Conservation (phyloP, 1,140 invertebrate genomes). For the Drosophila serrata region DNA sequence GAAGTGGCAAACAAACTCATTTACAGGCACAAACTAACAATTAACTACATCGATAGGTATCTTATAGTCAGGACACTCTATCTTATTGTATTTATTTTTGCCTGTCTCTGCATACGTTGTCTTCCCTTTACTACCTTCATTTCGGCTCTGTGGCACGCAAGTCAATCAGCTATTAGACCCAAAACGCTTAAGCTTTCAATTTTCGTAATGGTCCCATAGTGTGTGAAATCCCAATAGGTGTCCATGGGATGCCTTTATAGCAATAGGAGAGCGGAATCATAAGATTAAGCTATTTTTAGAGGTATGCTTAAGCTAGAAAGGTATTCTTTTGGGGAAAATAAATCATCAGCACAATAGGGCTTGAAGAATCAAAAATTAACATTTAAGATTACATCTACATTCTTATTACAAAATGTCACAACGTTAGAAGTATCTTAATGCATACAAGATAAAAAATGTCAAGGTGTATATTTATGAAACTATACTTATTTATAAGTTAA, state of each 20-base stretch:
- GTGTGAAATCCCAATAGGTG: conserved; percentile 7
- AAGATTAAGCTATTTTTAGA: conserved; percentile 23
- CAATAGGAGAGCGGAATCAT: not conserved
- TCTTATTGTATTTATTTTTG: not conserved
- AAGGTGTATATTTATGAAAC: no score
- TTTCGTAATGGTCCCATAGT: conserved; percentile 26
- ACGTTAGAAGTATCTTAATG: not conserved
- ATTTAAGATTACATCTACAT: no score
- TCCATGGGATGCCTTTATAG: not conserved
- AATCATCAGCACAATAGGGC: not conserved
- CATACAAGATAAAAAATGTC: not conserved
- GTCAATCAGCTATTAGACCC: conserved; percentile 55
- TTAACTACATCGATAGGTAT: not conserved
- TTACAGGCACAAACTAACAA: not conserved
- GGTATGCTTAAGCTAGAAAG: not conserved
- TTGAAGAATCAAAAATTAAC: not conserved
- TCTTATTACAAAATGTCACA: no score
- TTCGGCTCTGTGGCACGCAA: conserved; percentile 21
- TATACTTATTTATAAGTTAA: not conserved
- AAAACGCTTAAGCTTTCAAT: conserved; percentile 42
- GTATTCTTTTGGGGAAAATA: conserved; percentile 1
- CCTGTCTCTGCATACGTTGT: conserved; percentile 17
- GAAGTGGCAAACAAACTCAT: no score
- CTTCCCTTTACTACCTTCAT: conserved; percentile 39
- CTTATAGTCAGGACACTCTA: not conserved